A percentile compares a stretch with the other conserved stretches of the same genome.
Conservation (phyloP, 2,888 invertebrate genomes). For the Microplitis deprimator region DNA sequence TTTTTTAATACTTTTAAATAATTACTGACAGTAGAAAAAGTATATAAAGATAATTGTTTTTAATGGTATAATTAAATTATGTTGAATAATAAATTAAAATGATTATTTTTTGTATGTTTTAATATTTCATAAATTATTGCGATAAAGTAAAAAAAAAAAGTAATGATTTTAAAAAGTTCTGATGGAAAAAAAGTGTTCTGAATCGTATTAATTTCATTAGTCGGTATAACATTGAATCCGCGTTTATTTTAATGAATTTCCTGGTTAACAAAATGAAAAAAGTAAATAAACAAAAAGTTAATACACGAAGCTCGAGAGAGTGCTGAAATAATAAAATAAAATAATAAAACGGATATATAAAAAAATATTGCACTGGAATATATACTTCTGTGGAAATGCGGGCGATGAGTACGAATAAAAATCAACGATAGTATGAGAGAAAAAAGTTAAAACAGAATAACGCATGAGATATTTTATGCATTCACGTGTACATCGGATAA, state of each 20-base stretch:
- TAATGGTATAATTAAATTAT: not conserved
- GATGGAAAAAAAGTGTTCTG: not conserved
- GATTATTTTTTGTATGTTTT: not conserved
- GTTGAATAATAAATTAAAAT: not conserved
- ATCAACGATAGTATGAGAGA: not conserved
- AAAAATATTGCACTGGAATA: constrained; percentile 6
- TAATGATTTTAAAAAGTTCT: not conserved
- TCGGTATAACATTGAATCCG: not conserved
- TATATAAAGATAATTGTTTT: not conserved
- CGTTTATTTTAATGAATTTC: not conserved
- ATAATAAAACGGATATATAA: not conserved
- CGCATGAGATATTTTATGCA: constrained; percentile 3
- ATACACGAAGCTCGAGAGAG: not conserved
- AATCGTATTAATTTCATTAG: constrained; percentile 9
- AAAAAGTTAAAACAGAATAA: constrained; percentile 9
- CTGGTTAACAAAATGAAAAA: not conserved
- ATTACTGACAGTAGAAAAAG: not conserved
- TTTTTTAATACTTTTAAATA: not conserved
- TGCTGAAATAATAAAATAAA: not conserved
- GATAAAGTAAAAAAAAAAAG: not conserved
- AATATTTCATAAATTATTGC: not conserved
- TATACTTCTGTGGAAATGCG: not conserved
- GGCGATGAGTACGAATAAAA: constrained; percentile 7
- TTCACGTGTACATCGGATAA: constrained; percentile 7
- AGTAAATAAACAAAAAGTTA: constrained; percentile 1